Evolutionary conservation across 2,888 invertebrate species (phyloP).

Genomic region (Azorinus chamasolen): DNA sequence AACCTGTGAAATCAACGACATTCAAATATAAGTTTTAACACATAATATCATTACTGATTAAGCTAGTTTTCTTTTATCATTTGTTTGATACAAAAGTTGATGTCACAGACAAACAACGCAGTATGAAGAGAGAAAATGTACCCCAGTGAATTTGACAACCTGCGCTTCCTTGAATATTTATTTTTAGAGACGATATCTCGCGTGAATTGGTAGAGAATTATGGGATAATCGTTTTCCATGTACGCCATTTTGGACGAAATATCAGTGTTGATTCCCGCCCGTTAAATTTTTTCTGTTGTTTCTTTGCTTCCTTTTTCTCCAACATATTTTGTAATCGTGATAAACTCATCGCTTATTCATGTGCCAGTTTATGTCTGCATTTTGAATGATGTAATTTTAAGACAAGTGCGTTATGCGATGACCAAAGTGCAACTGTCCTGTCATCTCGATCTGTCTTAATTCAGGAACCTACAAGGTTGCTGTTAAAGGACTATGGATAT

Average conservation of each 20-base stretch:
- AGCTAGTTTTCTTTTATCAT: no score
- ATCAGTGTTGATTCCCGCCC: slow-evolving; percentile 75
- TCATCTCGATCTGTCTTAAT: neutral
- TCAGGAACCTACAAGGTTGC: slow-evolving; percentile 12
- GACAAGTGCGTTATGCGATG: no score
- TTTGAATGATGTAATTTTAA: no score
- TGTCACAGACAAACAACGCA: no score
- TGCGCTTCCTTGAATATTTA: slow-evolving; percentile 10
- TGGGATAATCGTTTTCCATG: slow-evolving; percentile 65
- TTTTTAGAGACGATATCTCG: slow-evolving; percentile 48
- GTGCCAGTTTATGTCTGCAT: no score
- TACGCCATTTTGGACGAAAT: slow-evolving; percentile 78
- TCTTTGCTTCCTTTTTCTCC: neutral
- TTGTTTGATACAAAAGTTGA: no score
- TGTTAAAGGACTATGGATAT: neutral
- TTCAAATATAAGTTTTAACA: no score
- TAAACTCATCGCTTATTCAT: no score
- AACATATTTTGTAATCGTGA: neutral
- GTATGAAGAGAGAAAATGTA: neutral
- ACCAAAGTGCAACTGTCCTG: slow-evolving; percentile 21
- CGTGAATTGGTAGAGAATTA: slow-evolving; percentile 58
- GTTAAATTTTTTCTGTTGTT: slow-evolving; percentile 19
- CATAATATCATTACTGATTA: no score
- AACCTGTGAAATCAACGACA: no score
- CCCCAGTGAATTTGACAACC: slow-evolving; percentile 2